phyloP scores from a whole-genome alignment of 2,113 vertebrate genomes.

The Pelobates fuscus region DNA sequence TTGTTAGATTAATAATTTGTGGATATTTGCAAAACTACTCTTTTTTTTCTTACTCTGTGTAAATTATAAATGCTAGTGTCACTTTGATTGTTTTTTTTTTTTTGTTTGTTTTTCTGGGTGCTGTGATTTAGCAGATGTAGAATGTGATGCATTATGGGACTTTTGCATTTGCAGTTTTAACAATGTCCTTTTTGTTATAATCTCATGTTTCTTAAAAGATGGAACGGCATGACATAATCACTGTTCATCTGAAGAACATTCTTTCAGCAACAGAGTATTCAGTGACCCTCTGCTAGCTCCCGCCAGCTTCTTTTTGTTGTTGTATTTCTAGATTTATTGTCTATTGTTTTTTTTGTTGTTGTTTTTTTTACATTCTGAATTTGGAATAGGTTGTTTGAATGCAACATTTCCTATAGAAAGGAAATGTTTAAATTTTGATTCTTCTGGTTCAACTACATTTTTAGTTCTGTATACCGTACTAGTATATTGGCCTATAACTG shows the following conservation, averaged over 20 bases:
- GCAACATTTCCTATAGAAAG: too few relatives aligned
- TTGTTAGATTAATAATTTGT: too few relatives aligned
- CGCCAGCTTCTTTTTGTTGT: constrained; percentile 53
- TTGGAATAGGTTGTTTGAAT: too few relatives aligned
- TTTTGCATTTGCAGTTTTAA: constrained; percentile 68
- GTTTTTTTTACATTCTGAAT: constrained; percentile 54
- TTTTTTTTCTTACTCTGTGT: too few relatives aligned
- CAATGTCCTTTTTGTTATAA: constrained; percentile 73
- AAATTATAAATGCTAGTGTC: too few relatives aligned
- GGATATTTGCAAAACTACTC: too few relatives aligned
- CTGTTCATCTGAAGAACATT: constrained; percentile 65
- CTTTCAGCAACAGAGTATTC: constrained; percentile 64
- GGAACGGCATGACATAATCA: constrained; percentile 69
- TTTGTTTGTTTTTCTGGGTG: too few relatives aligned
- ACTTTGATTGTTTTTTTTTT: too few relatives aligned
- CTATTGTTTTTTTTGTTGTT: constrained; percentile 55
- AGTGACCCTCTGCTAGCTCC: constrained; percentile 63
- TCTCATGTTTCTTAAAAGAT: constrained; percentile 71
- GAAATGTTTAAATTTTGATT: too few relatives aligned
- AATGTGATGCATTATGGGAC: constrained; percentile 64
- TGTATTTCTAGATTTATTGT: constrained; percentile 65
- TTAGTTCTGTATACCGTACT: too few relatives aligned
- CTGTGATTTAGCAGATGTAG: constrained; percentile 66
- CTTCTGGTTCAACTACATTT: too few relatives aligned
- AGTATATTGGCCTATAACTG: too few relatives aligned